Evolutionary conservation across 2,797 vertebrate species (phyloP).

Genomic region (Holocentrus rufus): DNA sequence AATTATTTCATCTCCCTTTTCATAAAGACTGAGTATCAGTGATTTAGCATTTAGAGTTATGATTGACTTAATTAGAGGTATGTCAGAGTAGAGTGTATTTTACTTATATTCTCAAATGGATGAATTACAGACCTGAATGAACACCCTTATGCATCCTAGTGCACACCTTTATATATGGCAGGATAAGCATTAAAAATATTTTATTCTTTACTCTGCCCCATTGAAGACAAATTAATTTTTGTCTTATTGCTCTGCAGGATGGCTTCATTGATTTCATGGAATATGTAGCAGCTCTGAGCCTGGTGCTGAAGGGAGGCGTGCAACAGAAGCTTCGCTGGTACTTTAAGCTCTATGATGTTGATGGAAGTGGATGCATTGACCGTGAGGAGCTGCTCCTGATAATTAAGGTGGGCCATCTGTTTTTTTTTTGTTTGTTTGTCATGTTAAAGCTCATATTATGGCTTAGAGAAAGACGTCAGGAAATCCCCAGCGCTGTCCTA

Average conservation of each 20-base stretch:
- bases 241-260: constrained; percentile 71
- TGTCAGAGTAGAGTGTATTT: not conserved
- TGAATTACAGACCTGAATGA: not conserved
- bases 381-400: constrained; percentile 85
- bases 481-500: constrained; percentile 19
- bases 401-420: constrained; percentile 75
- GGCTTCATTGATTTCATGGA: constrained; percentile 90
- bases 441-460: not conserved
- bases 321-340: constrained; percentile 89
- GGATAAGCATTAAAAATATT: no score
- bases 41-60: not conserved
- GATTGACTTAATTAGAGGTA: not conserved
- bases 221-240: not conserved
- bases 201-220: not conserved
- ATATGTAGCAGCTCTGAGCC: constrained; percentile 87
- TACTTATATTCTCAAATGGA: not conserved
- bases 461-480: not conserved
- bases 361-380: constrained; percentile 87
- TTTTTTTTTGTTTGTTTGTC: not conserved
- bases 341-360: constrained; percentile 87
- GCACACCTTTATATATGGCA: no score
- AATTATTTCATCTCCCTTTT: not conserved
- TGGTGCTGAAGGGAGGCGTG: constrained; percentile 85
- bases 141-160: no score
- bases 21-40: not conserved